Conservation (phyloP, 2,113 vertebrate species). For the Sturnira hondurensis region DNA sequence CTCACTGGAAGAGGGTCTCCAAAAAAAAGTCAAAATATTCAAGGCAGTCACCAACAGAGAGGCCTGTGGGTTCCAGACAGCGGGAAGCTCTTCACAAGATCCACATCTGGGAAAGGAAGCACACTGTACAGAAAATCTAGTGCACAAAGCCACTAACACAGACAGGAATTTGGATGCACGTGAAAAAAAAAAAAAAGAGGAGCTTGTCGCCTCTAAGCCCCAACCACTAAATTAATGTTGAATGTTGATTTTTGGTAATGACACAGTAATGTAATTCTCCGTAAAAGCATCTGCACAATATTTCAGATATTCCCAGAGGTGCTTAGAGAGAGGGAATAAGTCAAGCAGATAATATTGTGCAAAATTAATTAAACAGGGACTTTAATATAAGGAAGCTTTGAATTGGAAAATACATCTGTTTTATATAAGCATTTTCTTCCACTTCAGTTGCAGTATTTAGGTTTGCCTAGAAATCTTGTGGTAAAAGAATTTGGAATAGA, state of each 20-base stretch:
- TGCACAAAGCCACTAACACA: neutral
- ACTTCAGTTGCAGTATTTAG: neutral
- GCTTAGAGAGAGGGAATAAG: conserved; percentile 12
- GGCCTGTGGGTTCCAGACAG: neutral
- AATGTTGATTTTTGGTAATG: conserved; percentile 48
- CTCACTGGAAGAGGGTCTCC: neutral
- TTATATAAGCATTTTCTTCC: conserved; percentile 5
- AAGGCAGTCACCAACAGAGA: neutral
- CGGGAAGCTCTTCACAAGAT: neutral
- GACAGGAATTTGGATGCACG: neutral
- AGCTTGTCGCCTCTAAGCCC: neutral
- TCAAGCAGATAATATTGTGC: conserved; percentile 56
- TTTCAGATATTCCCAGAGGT: conserved; percentile 56
- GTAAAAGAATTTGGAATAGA: neutral
- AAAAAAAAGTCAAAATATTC: neutral
- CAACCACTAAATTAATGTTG: conserved; percentile 43
- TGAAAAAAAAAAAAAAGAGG: neutral
- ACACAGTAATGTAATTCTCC: conserved; percentile 47
- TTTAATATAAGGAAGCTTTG: conserved; percentile 43
- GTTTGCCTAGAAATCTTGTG: neutral
- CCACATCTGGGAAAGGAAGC: neutral
- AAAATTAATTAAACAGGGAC: conserved; percentile 65
- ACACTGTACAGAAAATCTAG: neutral
- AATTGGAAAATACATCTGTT: conserved; percentile 43
- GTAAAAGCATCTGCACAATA: conserved; percentile 55